A percentile compares a stretch with the other conserved stretches of the same genome.
These are phyloP conservation scores for Odontophorus gujanensis DNA, from an alignment of 2,113 vertebrate genomes.

Conservation along the genomic window DNA sequence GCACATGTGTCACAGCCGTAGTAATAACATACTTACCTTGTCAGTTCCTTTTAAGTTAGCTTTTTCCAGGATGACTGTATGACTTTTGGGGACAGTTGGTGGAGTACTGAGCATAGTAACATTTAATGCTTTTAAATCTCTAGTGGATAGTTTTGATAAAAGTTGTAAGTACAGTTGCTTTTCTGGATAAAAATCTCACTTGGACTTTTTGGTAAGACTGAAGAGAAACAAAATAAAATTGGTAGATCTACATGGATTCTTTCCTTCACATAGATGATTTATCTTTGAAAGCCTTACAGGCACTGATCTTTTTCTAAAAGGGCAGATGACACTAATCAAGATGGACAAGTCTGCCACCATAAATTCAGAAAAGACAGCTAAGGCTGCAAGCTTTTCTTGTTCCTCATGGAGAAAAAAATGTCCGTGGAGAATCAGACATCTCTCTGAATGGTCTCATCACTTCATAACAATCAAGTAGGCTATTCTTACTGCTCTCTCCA, in stretches of 20 bases:
- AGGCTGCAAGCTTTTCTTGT: constrained; percentile 32
- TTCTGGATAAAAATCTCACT: neutral
- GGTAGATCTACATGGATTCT: neutral
- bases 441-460: constrained; percentile 32
- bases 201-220: neutral
- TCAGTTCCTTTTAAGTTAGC: neutral
- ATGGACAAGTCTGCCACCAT: constrained; percentile 51
- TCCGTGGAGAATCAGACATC: constrained; percentile 29
- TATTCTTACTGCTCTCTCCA: neutral
- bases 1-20: neutral
- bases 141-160: neutral
- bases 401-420: constrained; percentile 31
- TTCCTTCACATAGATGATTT: constrained; percentile 38
- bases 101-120: neutral
- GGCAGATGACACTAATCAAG: constrained; percentile 47
- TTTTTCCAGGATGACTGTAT: neutral
- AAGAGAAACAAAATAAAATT: neutral
- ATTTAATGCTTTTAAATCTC: neutral
- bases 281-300: constrained; percentile 20
- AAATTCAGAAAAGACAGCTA: constrained; percentile 42
- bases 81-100: neutral
- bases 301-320: constrained; percentile 22
- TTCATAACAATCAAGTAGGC: neutral
- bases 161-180: neutral
- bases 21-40: neutral